Percentiles rank a stretch among this genome's conserved stretches.
Evolutionary conservation across 1,140 invertebrate species (phyloP).

Genomic region (Glomeris maerens): DNA sequence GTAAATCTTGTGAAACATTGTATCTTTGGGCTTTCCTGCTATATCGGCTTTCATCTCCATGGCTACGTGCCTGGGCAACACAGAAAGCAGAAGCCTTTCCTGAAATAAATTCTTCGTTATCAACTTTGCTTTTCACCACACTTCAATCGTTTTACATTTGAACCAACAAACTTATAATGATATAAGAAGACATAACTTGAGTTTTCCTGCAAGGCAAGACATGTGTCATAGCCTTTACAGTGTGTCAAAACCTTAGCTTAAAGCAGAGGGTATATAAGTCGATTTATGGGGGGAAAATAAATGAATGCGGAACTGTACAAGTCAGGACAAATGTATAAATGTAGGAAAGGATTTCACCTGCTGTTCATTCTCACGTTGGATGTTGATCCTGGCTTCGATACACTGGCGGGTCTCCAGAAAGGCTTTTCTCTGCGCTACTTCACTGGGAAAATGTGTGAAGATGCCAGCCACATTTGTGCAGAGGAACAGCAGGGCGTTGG

Average conservation of each 20-base stretch:
- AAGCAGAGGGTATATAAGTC: too few species aligned
- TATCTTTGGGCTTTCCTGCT: constrained; percentile 72
- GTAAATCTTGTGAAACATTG: constrained; percentile 95
- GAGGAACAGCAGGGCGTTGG: constrained; percentile 51
- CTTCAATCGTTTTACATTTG: too few species aligned
- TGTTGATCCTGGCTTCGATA: constrained; percentile 77
- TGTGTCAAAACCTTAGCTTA: too few species aligned
- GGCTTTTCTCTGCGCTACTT: constrained; percentile 76
- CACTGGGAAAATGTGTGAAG: constrained; percentile 81
- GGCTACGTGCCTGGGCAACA: constrained; percentile 84
- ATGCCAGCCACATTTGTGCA: constrained; percentile 73
- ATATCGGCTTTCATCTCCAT: constrained; percentile 97
- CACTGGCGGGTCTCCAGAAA: constrained; percentile 90
- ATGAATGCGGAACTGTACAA: too few species aligned
- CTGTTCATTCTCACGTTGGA: constrained; percentile 87
- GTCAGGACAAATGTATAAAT: too few species aligned
- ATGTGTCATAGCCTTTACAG: too few species aligned
- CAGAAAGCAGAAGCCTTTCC: constrained; percentile 81
- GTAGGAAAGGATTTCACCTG: constrained; percentile 77
- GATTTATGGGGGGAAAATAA: too few species aligned
- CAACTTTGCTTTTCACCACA: too few species aligned
- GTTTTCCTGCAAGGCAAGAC: constrained; percentile 4
- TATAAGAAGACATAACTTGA: not conserved
- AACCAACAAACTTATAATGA: constrained; percentile 14
- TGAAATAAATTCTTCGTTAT: too few species aligned